phyloP scores from a whole-genome alignment of 2,888 invertebrate genomes.

The Cerastis rubricosa region DNA sequence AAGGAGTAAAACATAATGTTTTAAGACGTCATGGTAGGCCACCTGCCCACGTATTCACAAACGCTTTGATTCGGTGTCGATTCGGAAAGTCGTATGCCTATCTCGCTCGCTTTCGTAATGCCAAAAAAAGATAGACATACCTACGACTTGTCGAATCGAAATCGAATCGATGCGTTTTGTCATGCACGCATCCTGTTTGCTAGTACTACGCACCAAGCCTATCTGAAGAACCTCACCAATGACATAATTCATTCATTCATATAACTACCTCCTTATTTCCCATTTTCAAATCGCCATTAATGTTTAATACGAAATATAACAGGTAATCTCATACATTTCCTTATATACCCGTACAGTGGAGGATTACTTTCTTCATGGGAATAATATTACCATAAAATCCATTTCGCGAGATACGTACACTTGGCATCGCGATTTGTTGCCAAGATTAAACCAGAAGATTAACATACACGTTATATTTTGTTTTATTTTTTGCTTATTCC shows the following conservation, averaged over 20 bases:
- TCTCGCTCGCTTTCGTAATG: too few species aligned
- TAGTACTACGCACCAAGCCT: too few species aligned
- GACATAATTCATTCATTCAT: not conserved
- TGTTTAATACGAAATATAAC: conserved; percentile 61
- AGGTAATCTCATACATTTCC: conserved; percentile 79
- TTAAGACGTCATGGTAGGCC: too few species aligned
- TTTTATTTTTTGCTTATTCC: conserved; percentile 51
- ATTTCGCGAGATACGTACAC: conserved; percentile 72
- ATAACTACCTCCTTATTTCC: not conserved
- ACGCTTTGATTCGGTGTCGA: too few species aligned
- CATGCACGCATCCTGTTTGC: too few species aligned
- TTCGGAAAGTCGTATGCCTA: too few species aligned
- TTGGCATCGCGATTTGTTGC: conserved; percentile 82
- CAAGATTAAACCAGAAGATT: conserved; percentile 84
- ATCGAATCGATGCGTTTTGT: too few species aligned
- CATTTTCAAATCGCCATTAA: conserved; percentile 53
- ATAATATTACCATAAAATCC: conserved; percentile 85
- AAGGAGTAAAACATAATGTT: too few species aligned
- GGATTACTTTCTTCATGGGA: conserved; percentile 79
- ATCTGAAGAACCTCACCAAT: too few species aligned
- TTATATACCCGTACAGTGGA: conserved; percentile 65
- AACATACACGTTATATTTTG: conserved; percentile 72
- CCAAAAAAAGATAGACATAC: too few species aligned
- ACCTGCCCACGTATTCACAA: too few species aligned
- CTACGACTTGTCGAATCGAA: too few species aligned